Evolutionary conservation across 2,888 invertebrate genomes (phyloP), one percentile per base, ranked within the genome.

Genomic region (Lingula anatina): DNA sequence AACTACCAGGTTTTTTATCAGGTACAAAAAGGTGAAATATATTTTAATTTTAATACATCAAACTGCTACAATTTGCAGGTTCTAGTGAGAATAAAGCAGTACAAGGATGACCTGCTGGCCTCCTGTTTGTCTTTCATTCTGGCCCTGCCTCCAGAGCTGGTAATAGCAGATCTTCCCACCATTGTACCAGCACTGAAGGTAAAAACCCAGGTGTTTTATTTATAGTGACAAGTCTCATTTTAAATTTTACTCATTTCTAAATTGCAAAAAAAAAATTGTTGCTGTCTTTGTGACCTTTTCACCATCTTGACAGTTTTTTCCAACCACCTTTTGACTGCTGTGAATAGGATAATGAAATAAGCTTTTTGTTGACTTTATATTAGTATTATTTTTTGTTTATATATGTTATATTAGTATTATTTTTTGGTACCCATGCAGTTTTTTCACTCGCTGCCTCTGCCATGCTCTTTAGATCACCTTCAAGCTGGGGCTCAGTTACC

Each of bases 61-160:
- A n/a, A n/a, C n/a, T n/a, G n/a, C n/a, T n/a, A n/a, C n/a, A n/a
- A 41, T 7, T 44, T 44, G 24, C 51, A 77, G 76, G 72, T 81
- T 5, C 55, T 81, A 26, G 69, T 75, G 5, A 75, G 78, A 49
- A 76, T 81, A 66, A 76, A 78, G 53, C 80, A 81, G 59, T 83
- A 79, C 63, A 79, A 80, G 55, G 83, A 82, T 61, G 84, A 85
- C 57, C 72, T 84, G 36, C 81, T 86, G 60, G 80, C 84, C 4
- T 78, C 84, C 5, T 84, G 84, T 58, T 70, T 86, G 15, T 75
- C 80, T 46, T 76, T 85, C 24, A 73, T 86, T 42, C 70, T 86
- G 24, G 76, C 81, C 24, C 71, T 81, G 40, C 86, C 86, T 0
- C 68, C 78, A 4, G 67, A 69, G 35, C 77, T 85, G n/a, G 76